Evolutionary conservation across 37 sponge, comb jelly and placozoan species (phyloP), one percentile per base, ranked within the genome.

Genomic region (Amphimedon queenslandica): DNA sequence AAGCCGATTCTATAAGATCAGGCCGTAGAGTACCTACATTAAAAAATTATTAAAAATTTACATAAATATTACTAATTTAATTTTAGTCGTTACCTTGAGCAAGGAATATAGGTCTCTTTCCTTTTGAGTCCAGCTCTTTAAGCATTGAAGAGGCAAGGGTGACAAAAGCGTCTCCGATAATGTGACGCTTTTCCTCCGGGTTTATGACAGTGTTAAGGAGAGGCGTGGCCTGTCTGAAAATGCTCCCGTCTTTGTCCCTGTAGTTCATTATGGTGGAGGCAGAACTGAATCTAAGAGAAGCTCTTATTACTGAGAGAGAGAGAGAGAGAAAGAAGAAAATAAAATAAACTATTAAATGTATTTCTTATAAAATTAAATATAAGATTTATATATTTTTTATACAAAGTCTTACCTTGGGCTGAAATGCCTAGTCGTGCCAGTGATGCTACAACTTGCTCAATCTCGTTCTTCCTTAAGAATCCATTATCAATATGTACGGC

Each of bases 401-500:
- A n/a, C n/a, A n/a, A n/a, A n/a, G n/a, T n/a, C n/a, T n/a, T 72
- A 90, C 91, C 82, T 56, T 76, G 39, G 18, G 84, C 77, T 18
- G 77, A 66, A 11, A 95, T 39, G n/a, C 89, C 92, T n/a, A 95
- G 42, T 18, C 18, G 30, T 68, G 85, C 77, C 70, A 95, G 80
- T 8, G 91, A 87, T 27, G 60, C 34, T 70, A 80, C 65, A 32
- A 95, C 96, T 3, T 66, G 0, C 33, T 35, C 39, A 53, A 86
- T 95, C 70, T 95, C 96, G 21, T 78, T 58, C 69, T 84, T 87
- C 64, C 96, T 76, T 92, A 95, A 82, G 75, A 95, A 90, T 0
- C 96, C 96, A 72, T 88, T 95, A 83, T 95, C 92, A 43, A 95
- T 85, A 65, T 91, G 96, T 2, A 95, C 78, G 27, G 96, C 88